phyloP scores from a whole-genome alignment of 2,888 invertebrate genomes.

The Operophtera brumata region DNA sequence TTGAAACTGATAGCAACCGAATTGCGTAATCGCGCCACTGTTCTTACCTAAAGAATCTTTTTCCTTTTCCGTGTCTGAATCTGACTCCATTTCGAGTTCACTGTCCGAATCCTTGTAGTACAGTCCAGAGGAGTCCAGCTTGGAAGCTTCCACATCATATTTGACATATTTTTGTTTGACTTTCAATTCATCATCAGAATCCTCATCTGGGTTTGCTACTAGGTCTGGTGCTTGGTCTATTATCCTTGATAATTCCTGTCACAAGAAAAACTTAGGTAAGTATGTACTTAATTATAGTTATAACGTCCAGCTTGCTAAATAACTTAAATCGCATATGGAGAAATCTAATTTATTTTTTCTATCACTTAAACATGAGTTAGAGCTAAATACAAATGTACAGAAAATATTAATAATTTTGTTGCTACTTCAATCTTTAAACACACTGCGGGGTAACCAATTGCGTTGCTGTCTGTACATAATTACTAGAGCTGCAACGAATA shows the following conservation, averaged over 20 bases:
- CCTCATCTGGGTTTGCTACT: conserved; percentile 83
- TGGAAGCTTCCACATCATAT: conserved; percentile 84
- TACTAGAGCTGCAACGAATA: too few species aligned
- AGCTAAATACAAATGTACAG: too few species aligned
- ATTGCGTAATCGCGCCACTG: background rate
- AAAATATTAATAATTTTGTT: too few species aligned
- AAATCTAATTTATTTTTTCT: too few species aligned
- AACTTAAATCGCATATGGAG: too few species aligned
- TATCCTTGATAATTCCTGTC: conserved; percentile 76
- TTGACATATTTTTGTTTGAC: conserved; percentile 78
- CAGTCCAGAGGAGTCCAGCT: conserved; percentile 85
- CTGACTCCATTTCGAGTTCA: conserved; percentile 82
- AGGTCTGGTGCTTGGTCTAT: conserved; percentile 84
- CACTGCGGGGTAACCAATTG: too few species aligned
- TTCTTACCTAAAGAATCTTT: conserved; percentile 79
- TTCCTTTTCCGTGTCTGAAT: conserved; percentile 77
- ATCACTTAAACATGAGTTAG: too few species aligned
- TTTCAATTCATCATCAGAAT: conserved; percentile 80
- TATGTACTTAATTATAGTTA: too few species aligned
- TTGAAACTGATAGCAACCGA: too few species aligned
- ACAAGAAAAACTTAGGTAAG: background rate
- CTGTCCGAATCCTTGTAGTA: conserved; percentile 85
- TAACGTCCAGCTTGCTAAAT: too few species aligned
- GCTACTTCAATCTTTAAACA: too few species aligned
- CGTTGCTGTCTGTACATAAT: too few species aligned